Evolutionary conservation across 2,797 vertebrate species (phyloP), one percentile per base, ranked within the genome.

Genomic region (Macroramphosus scolopax): DNA sequence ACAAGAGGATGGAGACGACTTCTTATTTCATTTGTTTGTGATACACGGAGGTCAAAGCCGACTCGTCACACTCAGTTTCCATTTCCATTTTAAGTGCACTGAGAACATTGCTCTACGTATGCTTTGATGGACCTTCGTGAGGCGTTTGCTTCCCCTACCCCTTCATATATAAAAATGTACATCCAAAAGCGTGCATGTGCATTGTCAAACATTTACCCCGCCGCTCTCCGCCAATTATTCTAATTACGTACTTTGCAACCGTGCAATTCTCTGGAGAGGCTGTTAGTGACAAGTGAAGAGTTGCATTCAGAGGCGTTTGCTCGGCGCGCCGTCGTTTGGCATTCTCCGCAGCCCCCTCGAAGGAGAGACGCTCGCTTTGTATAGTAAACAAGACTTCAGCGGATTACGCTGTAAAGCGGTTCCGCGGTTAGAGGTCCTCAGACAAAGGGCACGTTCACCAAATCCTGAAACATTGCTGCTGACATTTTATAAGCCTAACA

Each of bases 201-300:
- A 47, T 68, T 63, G 51, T 59, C 44, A 66, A 72, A 74, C 68
- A 68, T 65, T 68, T 50, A 46, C 44, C 22, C 41, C 9, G 12
- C n/a, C n/a, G n/a, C n/a, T n/a, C n/a, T n/a, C 31, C 29, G 6
- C 31, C 68, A 76, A 61, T 82, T 80, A 79, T 76, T 78, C 29
- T 78, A 83, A 83, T 80, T 77, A 65, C n/a, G n/a, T n/a, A n/a
- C n/a, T n/a, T n/a, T n/a, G n/a, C 60, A 48, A 68, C 65, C 35
- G 51, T 65, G 62, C 63, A 54, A 55, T 75, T 72, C 78, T 76
- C 66, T 55, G 20, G 48, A 78, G 78, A 73, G 74, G 58, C 53
- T 69, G 63, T 75, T 36, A 41, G 43, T 61, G 71, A 72, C 77
- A 51, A 72, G 50, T 55, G 68, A 74, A 39, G 68, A n/a, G n/a